These are phyloP conservation scores for Campoletis raptor DNA, from an alignment of 2,888 invertebrate species.

Conservation along the genomic window DNA sequence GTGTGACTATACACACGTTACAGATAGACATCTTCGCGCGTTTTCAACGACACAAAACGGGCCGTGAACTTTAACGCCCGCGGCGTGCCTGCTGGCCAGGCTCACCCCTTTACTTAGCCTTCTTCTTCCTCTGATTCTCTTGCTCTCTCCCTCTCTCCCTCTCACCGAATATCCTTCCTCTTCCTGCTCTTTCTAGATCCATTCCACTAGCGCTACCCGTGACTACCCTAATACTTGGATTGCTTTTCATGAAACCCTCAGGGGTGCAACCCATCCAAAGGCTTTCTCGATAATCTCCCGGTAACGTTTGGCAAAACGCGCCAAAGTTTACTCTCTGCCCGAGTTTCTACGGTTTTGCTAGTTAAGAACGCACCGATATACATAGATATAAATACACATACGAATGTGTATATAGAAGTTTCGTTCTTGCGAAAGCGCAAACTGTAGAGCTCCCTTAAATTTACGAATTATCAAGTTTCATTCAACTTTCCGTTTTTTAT, in stretches of 20 bases:
- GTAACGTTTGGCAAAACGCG: conserved; percentile 44
- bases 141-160: conserved; percentile 15
- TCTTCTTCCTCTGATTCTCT: conserved; percentile 4
- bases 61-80: conserved; percentile 72
- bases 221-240: conserved; percentile 46
- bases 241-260: conserved; percentile 33
- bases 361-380: conserved; percentile 45
- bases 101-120: conserved; percentile 21
- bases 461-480: conserved; percentile 8
- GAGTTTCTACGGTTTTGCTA: conserved; percentile 54
- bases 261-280: conserved; percentile 49
- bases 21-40: conserved; percentile 67
- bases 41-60: conserved; percentile 71
- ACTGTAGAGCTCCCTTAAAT: conserved; percentile 30
- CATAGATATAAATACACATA: conserved; percentile 3
- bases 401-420: conserved; percentile 17
- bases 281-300: conserved; percentile 57
- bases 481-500: not conserved
- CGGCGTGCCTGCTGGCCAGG: conserved; percentile 39
- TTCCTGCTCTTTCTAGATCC: conserved; percentile 6
- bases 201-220: not conserved
- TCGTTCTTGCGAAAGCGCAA: conserved; percentile 25
- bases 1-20: conserved; percentile 31
- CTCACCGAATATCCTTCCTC: not conserved
- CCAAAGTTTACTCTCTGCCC: conserved; percentile 57